Evolutionary conservation across 1,140 invertebrate genomes (phyloP).

Genomic region (Chelonus insularis): DNA sequence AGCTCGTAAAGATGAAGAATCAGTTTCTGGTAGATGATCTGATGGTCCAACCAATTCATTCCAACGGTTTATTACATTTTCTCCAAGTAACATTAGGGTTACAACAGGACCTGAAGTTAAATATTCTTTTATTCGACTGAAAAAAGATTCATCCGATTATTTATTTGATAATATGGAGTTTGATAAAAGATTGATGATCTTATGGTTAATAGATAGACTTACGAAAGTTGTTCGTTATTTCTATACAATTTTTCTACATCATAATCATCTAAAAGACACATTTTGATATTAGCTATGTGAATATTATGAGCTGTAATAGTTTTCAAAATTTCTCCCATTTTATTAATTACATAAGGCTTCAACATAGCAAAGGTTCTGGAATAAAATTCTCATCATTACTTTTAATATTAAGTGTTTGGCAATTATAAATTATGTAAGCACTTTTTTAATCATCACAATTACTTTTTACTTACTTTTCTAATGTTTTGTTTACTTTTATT

Average conservation of each 20-base stretch:
- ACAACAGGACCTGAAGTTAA: constrained; percentile 74
- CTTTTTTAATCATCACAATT: too few species aligned
- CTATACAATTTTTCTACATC: constrained; percentile 67
- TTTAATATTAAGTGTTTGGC: too few species aligned
- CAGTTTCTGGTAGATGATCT: constrained; percentile 55
- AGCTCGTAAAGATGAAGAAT: constrained; percentile 68
- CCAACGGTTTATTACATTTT: constrained; percentile 69
- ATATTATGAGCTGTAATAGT: constrained; percentile 69
- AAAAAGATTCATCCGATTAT: not conserved
- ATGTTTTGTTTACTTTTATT: constrained; percentile 63
- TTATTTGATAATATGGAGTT: not conserved
- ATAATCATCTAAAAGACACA: constrained; percentile 66
- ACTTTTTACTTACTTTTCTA: constrained; percentile 63
- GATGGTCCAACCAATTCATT: constrained; percentile 66
- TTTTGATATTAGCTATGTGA: constrained; percentile 73
- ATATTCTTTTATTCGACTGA: constrained; percentile 62
- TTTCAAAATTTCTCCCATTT: constrained; percentile 75
- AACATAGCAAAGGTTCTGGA: constrained; percentile 76
- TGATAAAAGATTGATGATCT: not conserved
- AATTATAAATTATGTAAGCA: too few species aligned
- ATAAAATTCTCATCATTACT: too few species aligned
- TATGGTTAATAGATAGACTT: not conserved
- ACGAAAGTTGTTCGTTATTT: constrained; percentile 64
- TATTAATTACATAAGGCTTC: constrained; percentile 71
- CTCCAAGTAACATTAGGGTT: constrained; percentile 75